Base-by-base conservation (phyloP, 2,113 vertebrate genomes). In the Silurus meridionalis region DNA sequence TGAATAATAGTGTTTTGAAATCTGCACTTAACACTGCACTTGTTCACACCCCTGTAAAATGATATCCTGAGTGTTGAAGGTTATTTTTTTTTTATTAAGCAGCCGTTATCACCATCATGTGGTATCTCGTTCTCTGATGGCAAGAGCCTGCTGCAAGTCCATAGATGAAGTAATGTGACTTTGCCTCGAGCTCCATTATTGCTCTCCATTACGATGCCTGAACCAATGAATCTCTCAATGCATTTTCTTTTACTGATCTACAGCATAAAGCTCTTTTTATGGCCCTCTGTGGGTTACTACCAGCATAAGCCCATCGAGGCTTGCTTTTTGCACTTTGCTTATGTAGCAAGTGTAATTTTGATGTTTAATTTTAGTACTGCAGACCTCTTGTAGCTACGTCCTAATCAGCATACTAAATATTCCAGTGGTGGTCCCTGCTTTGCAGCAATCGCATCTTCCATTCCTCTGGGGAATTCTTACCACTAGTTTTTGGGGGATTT, bases 1-100 rank as follows among this genome's bases (percentile, higher is more conserved):
- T 67, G 83, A 87, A 58, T 84, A 83, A 89, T 61, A 64, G 84
- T 25, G 58, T 83, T 86, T 67, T 69, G 85, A 86, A 75, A 78
- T 53, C 75, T 66, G 80, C 69, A 82, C 75, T 85, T 88, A 80
- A 80, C 69, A 82, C 75, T 85, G 85, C 60, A 80, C 83, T 87
- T 50, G n/a, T 61, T 80, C 87, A 86, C 79, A 72, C 67, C 81
- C 57, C 87, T 86, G 81, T 83, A 85, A 88, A 88, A 88, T 86
- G 85, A 86, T 85, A 80, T 55, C 46, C 28, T 71, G 63, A 75
- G 46, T 80, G 19, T 86, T 80, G 23, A 53, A 69, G 72, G 64
- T 46, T 64, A n/a, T 71, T 60, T 82, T 64, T 84, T 83, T 84
- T 72, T 11, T 69, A 50, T 69, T 83, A 74, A 71, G 87, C 87